phyloP scores from a whole-genome alignment of 2,797 vertebrate genomes.

The Etheostoma nigrum region DNA sequence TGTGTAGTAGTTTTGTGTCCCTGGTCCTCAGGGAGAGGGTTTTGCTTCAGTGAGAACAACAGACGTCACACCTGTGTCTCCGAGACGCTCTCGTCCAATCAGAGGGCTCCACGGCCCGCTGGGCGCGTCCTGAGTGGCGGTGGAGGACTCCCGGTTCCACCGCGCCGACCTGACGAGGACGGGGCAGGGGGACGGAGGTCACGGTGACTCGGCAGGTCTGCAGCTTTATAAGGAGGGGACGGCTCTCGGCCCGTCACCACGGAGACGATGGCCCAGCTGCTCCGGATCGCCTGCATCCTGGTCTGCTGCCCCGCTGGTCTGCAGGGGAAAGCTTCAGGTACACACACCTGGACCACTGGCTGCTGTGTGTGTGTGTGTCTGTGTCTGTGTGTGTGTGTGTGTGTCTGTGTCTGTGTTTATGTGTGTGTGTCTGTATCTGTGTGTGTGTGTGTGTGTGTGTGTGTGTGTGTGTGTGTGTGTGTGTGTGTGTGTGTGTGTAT shows the following conservation, averaged over 20 bases:
- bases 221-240: conserved; percentile 51
- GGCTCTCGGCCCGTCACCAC: conserved; percentile 24
- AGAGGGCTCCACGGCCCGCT: conserved; percentile 15
- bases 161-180: background rate
- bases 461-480: background rate
- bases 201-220: conserved; percentile 71
- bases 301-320: conserved; percentile 47
- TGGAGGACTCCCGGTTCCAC: conserved; percentile 54
- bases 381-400: no score
- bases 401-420: background rate
- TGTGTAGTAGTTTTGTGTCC: background rate
- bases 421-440: background rate
- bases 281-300: conserved; percentile 52
- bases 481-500: background rate
- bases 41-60: background rate
- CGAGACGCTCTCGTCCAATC: conserved; percentile 48
- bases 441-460: background rate
- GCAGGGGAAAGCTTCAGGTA: conserved; percentile 69
- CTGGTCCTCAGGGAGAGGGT: background rate
- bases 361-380: no score
- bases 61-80: background rate
- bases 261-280: conserved; percentile 62
- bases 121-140: conserved; percentile 8
- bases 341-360: conserved; percentile 1
- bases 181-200: conserved; percentile 29